A percentile compares a stretch with the other conserved stretches of the same genome.
Evolutionary conservation across 2,113 vertebrate genomes (phyloP).

Genomic region (Vidua macroura): DNA sequence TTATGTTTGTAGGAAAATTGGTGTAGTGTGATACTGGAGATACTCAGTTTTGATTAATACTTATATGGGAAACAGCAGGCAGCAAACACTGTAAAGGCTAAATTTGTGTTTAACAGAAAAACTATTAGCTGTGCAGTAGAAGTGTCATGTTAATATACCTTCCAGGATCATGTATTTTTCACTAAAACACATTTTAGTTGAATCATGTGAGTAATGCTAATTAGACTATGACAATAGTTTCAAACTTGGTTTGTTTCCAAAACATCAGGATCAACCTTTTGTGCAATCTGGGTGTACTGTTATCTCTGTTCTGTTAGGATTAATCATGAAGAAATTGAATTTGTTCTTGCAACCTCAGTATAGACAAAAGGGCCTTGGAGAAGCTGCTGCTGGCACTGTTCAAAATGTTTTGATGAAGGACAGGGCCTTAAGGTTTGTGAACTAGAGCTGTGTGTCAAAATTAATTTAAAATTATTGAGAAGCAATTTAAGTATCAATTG

Average conservation of each 20-base stretch:
- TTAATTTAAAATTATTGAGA: background rate
- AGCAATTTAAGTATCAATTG: background rate
- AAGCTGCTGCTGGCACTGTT: background rate
- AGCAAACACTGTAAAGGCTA: background rate
- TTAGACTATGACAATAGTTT: background rate
- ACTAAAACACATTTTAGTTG: background rate
- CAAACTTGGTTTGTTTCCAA: background rate
- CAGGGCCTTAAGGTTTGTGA: background rate
- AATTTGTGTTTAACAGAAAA: background rate
- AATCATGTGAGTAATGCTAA: background rate
- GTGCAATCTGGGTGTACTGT: slow-evolving; percentile 22
- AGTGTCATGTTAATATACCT: background rate
- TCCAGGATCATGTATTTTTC: background rate
- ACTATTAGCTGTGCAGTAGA: background rate
- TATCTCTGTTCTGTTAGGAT: background rate
- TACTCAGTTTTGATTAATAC: background rate
- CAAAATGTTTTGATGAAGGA: background rate
- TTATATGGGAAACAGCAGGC: background rate
- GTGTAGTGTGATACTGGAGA: background rate
- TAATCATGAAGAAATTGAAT: background rate
- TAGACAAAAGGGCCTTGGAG: background rate
- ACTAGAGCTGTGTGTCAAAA: background rate
- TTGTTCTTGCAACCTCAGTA: background rate
- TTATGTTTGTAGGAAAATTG: background rate
- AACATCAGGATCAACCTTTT: background rate